phyloP scores from a whole-genome alignment of 2,113 vertebrate genomes.

The Rostratula benghalensis region DNA sequence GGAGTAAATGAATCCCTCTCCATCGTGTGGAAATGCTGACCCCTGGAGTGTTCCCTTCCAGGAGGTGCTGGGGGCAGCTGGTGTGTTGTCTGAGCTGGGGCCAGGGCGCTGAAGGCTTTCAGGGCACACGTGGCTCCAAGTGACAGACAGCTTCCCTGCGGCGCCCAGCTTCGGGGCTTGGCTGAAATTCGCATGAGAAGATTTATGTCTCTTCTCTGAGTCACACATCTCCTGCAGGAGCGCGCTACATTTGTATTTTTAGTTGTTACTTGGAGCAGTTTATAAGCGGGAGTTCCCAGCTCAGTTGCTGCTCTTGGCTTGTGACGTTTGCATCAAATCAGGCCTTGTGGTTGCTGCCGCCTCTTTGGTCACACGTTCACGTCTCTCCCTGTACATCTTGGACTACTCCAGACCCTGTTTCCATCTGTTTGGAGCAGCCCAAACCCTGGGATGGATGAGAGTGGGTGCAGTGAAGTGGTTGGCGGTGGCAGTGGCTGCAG shows the following conservation, averaged over 20 bases:
- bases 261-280: background rate
- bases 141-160: background rate
- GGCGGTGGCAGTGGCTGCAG: background rate
- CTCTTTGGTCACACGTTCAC: background rate
- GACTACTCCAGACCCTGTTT: background rate
- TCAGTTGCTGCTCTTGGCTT: background rate
- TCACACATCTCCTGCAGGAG: background rate
- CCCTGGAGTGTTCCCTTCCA: background rate
- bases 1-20: background rate
- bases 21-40: accelerated
- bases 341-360: background rate
- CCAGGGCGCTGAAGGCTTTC: accelerated
- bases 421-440: background rate
- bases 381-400: background rate
- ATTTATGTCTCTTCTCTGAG: background rate
- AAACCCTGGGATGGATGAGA: accelerated
- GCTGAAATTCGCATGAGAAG: background rate
- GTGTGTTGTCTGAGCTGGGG: background rate
- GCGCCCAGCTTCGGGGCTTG: background rate
- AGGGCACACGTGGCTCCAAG: background rate
- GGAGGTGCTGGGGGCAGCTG: background rate
- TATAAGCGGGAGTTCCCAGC: slow-evolving; percentile 19
- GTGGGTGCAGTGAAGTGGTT: accelerated
- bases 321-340: background rate
- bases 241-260: background rate